Conservation (phyloP, 2,113 vertebrate genomes). For the Oreochromis niloticus region DNA sequence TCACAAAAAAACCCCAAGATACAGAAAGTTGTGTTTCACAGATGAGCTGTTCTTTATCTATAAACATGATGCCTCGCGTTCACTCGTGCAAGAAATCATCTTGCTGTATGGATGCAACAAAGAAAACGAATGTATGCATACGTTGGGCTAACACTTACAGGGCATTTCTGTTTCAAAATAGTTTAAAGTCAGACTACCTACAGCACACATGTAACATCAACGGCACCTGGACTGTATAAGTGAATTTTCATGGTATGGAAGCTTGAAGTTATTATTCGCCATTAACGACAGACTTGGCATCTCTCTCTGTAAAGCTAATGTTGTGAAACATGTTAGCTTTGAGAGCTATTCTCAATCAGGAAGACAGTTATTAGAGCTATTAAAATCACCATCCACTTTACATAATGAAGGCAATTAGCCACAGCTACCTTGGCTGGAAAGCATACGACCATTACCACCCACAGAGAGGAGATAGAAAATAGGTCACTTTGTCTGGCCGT, state of each 20-base stretch:
- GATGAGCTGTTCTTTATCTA: background rate
- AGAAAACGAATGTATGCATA: background rate
- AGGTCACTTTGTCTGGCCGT: conserved; percentile 15
- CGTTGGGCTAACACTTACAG: background rate
- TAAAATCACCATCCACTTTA: conserved; percentile 74
- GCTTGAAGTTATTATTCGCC: conserved; percentile 8
- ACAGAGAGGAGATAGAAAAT: conserved; percentile 27
- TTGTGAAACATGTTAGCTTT: conserved; percentile 49
- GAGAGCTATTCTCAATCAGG: conserved; percentile 65
- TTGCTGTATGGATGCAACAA: background rate
- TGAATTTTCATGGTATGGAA: background rate
- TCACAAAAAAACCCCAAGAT: background rate
- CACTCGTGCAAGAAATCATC: background rate
- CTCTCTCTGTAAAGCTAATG: conserved; percentile 49
- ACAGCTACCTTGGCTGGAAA: conserved; percentile 46
- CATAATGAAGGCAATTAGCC: conserved; percentile 72
- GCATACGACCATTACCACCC: conserved; percentile 31
- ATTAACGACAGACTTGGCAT: conserved; percentile 16
- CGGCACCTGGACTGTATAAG: background rate
- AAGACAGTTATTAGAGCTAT: conserved; percentile 68
- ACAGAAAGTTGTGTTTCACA: background rate
- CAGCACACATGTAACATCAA: background rate
- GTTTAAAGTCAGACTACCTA: background rate
- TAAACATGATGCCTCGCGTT: background rate
- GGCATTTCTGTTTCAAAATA: background rate